A percentile compares a stretch with the other conserved stretches of the same genome.
Evolutionary conservation across 2,113 vertebrate species (phyloP).

Genomic region (Daubentonia madagascariensis): DNA sequence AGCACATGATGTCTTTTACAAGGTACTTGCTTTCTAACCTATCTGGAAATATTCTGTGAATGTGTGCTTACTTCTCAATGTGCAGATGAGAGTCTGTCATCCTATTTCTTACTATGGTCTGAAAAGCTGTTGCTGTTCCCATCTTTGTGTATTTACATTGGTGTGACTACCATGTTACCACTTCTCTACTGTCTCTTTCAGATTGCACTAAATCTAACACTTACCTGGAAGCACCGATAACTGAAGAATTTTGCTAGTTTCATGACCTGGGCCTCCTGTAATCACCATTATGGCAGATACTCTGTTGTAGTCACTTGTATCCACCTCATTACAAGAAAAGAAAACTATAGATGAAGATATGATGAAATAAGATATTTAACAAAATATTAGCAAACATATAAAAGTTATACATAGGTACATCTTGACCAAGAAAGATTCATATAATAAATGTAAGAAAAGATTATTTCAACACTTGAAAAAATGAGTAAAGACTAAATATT

Average conservation of each 20-base stretch:
- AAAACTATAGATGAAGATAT: not conserved
- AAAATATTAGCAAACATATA: not conserved
- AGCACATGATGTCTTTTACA: not conserved
- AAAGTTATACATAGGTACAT: not conserved
- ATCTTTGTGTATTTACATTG: not conserved
- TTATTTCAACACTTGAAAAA: not conserved
- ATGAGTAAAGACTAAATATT: not conserved
- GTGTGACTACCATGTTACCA: not conserved
- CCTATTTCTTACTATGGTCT: not conserved
- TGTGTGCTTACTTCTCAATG: not conserved
- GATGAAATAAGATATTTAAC: not conserved
- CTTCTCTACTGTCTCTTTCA: not conserved
- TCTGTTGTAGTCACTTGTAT: not conserved
- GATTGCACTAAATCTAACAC: not conserved
- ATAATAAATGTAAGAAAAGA: not conserved
- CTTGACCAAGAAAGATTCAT: not conserved
- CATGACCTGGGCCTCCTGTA: too few species aligned
- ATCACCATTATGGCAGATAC: too few species aligned
- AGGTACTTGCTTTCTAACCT: not conserved
- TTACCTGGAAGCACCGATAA: not conserved
- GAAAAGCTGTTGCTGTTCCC: not conserved
- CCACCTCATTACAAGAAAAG: not conserved
- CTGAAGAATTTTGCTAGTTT: not conserved
- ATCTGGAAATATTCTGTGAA: not conserved
- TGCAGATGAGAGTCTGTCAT: not conserved